A percentile compares a stretch with the other conserved stretches of the same genome.
Conservation (phyloP, 2,888 invertebrate genomes). For the Drosophila lacicola region DNA sequence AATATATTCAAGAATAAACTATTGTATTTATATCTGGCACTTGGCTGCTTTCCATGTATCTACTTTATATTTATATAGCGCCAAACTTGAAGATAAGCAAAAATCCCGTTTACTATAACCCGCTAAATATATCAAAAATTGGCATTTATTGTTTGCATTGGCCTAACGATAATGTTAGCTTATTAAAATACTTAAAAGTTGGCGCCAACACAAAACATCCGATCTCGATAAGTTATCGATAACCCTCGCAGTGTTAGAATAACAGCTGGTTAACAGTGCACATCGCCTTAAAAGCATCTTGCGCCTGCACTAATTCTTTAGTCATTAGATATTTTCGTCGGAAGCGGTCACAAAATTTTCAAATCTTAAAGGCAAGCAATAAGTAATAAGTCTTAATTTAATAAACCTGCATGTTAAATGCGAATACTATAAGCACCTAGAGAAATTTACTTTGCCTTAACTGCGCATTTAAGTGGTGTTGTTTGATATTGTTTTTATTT, state of each 20-base stretch:
- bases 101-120: constrained; percentile 52
- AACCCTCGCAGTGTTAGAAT: neutral
- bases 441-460: neutral
- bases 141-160: constrained; percentile 3
- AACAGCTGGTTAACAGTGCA: constrained; percentile 23
- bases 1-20: constrained; percentile 25
- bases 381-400: neutral
- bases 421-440: neutral
- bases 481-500: neutral
- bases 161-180: constrained; percentile 1
- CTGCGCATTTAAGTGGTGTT: neutral
- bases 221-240: constrained; percentile 35
- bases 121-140: constrained; percentile 17
- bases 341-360: constrained; percentile 6
- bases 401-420: neutral
- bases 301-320: constrained; percentile 4
- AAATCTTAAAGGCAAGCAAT: constrained; percentile 27
- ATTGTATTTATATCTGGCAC: constrained; percentile 33
- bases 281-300: constrained; percentile 4
- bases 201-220: neutral
- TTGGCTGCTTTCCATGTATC: constrained; percentile 66
- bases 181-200: neutral
- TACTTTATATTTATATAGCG: constrained; percentile 70
- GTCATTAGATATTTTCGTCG: constrained; percentile 25
- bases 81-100: constrained; percentile 74